Evolutionary conservation across 1,140 invertebrate species (phyloP).

Genomic region (Hestina assimilis): DNA sequence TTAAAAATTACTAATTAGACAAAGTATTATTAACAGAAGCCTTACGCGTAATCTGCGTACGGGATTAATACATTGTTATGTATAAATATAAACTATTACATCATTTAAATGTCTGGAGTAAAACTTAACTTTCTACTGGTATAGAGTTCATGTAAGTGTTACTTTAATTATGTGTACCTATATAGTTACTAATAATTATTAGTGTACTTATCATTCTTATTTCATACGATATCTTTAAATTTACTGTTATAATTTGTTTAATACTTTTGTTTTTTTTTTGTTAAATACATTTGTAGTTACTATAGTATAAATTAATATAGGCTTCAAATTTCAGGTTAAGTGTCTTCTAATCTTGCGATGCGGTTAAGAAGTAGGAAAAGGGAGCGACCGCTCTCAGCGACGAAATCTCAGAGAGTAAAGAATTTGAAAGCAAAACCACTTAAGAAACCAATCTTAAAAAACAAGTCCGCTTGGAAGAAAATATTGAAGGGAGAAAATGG

Average conservation of each 20-base stretch:
- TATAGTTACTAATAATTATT: slow-evolving; percentile 12
- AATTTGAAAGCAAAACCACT: slow-evolving; percentile 45
- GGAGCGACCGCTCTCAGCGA: slow-evolving; percentile 68
- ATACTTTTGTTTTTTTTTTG: background rate
- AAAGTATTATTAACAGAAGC: background rate
- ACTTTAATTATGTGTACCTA: slow-evolving; percentile 11
- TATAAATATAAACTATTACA: slow-evolving; percentile 24
- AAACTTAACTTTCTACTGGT: slow-evolving; percentile 40
- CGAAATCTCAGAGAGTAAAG: slow-evolving; percentile 41
- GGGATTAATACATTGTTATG: slow-evolving; percentile 15
- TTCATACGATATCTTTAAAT: background rate
- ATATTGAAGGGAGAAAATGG: slow-evolving; percentile 58
- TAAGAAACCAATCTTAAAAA: slow-evolving; percentile 38
- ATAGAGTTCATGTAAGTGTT: slow-evolving; percentile 58
- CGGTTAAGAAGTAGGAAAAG: slow-evolving; percentile 72
- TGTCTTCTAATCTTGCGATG: slow-evolving; percentile 58
- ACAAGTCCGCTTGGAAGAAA: slow-evolving; percentile 49
- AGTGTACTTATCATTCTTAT: background rate
- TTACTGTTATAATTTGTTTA: background rate
- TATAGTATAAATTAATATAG: background rate
- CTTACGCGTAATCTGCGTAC: background rate
- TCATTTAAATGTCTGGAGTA: slow-evolving; percentile 29
- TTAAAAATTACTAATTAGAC: slow-evolving; percentile 17
- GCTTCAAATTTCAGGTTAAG: slow-evolving; percentile 46
- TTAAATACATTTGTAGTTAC: no score